Percentiles rank a stretch among this genome's conserved stretches.
Conservation (phyloP, 2,888 invertebrate genomes). For the Parelbella ahira region DNA sequence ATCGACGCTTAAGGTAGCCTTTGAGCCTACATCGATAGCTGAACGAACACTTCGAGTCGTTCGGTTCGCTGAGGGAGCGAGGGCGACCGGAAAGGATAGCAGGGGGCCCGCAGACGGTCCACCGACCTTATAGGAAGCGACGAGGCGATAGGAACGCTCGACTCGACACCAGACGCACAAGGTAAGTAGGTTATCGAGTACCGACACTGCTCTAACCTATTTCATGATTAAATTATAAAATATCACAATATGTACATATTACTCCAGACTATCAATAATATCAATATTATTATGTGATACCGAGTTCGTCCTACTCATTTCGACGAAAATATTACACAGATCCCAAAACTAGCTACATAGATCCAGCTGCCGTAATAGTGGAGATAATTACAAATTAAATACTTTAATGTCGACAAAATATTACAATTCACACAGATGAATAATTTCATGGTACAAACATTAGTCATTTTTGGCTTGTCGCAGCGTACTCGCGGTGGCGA, state of each 20-base stretch:
- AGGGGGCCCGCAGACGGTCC: too few species aligned
- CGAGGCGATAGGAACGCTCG: constrained; percentile 46
- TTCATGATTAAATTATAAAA: constrained; percentile 75
- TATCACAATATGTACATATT: constrained; percentile 79
- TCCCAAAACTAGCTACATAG: constrained; percentile 40
- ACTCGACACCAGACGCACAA: constrained; percentile 50
- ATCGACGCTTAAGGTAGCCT: constrained; percentile 45
- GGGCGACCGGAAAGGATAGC: too few species aligned
- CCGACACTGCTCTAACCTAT: constrained; percentile 61
- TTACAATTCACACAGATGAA: constrained; percentile 21
- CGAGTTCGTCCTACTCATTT: constrained; percentile 36
- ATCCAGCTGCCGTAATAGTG: constrained; percentile 33
- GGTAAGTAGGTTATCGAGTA: constrained; percentile 50
- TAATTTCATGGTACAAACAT: constrained; percentile 3
- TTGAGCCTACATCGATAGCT: constrained; percentile 45
- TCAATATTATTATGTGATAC: constrained; percentile 54
- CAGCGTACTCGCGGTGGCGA: constrained; percentile 6
- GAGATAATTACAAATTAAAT: constrained; percentile 29
- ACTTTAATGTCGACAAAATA: constrained; percentile 17
- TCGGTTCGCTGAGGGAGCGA: constrained; percentile 11
- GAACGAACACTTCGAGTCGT: constrained; percentile 23
- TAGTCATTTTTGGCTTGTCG: constrained; percentile 18
- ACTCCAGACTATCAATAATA: constrained; percentile 66
- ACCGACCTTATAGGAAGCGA: constrained; percentile 34
- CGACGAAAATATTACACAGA: constrained; percentile 43